Conservation (phyloP, 2,888 invertebrate species). For the Morpho deidamia region DNA sequence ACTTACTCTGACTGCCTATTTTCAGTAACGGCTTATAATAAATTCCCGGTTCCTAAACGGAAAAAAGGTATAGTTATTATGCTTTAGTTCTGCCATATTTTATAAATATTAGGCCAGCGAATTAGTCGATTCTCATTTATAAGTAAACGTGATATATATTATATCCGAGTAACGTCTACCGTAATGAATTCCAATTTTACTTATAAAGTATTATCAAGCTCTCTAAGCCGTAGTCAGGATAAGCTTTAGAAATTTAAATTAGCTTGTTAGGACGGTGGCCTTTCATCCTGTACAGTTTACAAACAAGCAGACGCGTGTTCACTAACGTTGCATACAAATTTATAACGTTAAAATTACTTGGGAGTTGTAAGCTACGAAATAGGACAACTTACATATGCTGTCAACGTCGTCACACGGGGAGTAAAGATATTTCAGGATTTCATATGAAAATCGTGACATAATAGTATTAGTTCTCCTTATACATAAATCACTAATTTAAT, state of each 20-base stretch:
- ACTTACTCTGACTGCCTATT: too few relatives aligned
- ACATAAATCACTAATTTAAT: too few relatives aligned
- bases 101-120: too few relatives aligned
- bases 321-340: slow-evolving; percentile 56
- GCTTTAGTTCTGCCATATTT: too few relatives aligned
- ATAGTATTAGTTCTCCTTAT: not conserved
- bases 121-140: too few relatives aligned
- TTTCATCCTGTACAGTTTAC: slow-evolving; percentile 39
- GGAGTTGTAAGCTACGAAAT: slow-evolving; percentile 13
- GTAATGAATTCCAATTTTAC: slow-evolving; percentile 44
- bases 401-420: slow-evolving; percentile 5
- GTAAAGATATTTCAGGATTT: slow-evolving; percentile 15
- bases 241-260: slow-evolving; percentile 66
- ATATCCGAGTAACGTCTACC: not conserved
- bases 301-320: slow-evolving; percentile 43
- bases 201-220: slow-evolving; percentile 50
- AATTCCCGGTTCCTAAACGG: not conserved
- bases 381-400: slow-evolving; percentile 18
- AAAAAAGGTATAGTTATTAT: not conserved
- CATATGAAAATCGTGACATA: slow-evolving; percentile 9
- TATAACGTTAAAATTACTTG: slow-evolving; percentile 30
- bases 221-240: slow-evolving; percentile 53
- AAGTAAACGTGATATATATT: too few relatives aligned
- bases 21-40: too few relatives aligned
- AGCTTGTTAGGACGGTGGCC: slow-evolving; percentile 54